Evolutionary conservation across 2,797 vertebrate genomes (phyloP), one percentile per base, ranked within the genome.

Genomic region (Fistularia tabacaria): DNA sequence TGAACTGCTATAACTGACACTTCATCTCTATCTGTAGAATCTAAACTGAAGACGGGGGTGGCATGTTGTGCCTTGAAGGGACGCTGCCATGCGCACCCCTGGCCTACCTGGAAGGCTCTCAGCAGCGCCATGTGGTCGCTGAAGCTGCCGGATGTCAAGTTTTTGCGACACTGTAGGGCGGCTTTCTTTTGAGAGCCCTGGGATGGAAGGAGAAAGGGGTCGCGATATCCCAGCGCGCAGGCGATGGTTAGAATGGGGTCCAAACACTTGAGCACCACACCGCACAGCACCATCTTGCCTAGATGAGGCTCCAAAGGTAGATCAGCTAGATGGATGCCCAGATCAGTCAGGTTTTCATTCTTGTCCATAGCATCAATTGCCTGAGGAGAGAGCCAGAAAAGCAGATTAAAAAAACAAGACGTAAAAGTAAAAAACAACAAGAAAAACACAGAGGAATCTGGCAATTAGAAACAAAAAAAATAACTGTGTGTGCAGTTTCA

Each of bases 121-220:
- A 99, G 93, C 62, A 98, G 89, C 2, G 94, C 94, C 95, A 99
- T 97, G 74, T 99, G 97, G 77, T 99, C 97, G 45, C 97, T 99
- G 79, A 94, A 96, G 1, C 93, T 92, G 70, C 85, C 92, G 0
- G 94, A 93, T 3, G 94, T 74, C 49, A 98, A 97, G 10, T 87
- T 86, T 25, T 91, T 95, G 65, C 94, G 91, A 47, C 92, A 93
- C 39, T 93, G 84, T 81, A 97, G 90, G 15, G 94, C 92, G n/a
- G 92, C 91, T 43, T 86, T 91, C 73, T 94, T 98, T 11, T 95
- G 93, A 36, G 92, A 90, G 42, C 92, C 90, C 78, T 95, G 88
- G 0, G 86, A 52, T 0, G 96, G 97, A 3, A 98, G 88, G 45
- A 95, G 77, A 69, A 99, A 99, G 9, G 95, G 97, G 67, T 99